A percentile compares a stretch with the other conserved stretches of the same genome.
Evolutionary conservation across 1,140 invertebrate species (phyloP).

Genomic region (Helicorthomorpha holstii): DNA sequence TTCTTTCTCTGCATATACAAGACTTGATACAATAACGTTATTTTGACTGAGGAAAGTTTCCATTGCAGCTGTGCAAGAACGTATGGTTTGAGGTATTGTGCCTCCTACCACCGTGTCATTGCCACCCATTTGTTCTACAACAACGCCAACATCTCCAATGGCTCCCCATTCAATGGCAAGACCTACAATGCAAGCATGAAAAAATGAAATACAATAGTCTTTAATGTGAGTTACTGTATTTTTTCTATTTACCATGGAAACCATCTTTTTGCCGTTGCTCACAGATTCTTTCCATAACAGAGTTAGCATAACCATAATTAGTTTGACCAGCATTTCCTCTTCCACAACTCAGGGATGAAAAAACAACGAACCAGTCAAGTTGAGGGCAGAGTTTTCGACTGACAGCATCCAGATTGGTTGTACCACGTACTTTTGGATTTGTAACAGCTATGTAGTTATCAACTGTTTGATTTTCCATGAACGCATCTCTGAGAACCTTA

Average conservation of each 20-base stretch:
- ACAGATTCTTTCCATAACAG: slow-evolving; percentile 84
- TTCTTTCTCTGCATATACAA: slow-evolving; percentile 55
- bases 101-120: slow-evolving; percentile 85
- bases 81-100: slow-evolving; percentile 78
- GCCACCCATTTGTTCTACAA: slow-evolving; percentile 67
- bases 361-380: slow-evolving; percentile 79
- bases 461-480: slow-evolving; percentile 71
- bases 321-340: slow-evolving; percentile 85
- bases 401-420: slow-evolving; percentile 51
- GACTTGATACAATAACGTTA: slow-evolving; percentile 64
- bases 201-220: not conserved
- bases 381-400: slow-evolving; percentile 54
- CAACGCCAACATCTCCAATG: slow-evolving; percentile 87
- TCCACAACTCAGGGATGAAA: slow-evolving; percentile 87
- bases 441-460: slow-evolving; percentile 34
- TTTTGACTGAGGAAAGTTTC: slow-evolving; percentile 75
- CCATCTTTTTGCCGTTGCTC: slow-evolving; percentile 61
- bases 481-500: slow-evolving; percentile 57
- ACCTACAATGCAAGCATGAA: slow-evolving; percentile 16
- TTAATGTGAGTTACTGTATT: no score
- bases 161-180: slow-evolving; percentile 97
- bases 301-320: slow-evolving; percentile 93
- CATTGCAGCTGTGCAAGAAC: slow-evolving; percentile 66
- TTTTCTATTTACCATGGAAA: slow-evolving; percentile 36
- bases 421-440: slow-evolving; percentile 41